Conservation (phyloP, 1,140 invertebrate genomes). For the Berghia stephanieae region DNA sequence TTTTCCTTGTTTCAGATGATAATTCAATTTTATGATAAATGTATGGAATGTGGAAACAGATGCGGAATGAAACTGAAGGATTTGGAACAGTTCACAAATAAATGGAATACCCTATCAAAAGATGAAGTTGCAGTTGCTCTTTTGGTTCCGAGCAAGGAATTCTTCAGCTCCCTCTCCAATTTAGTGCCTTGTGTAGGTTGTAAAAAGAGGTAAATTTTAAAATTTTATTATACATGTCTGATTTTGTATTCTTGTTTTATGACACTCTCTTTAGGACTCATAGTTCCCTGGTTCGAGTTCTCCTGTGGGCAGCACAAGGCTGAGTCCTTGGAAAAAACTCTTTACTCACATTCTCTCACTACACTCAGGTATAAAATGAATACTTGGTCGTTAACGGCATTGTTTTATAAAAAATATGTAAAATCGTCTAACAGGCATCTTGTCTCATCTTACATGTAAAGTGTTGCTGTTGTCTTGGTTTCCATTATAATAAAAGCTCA, state of each 20-base stretch:
- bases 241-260: slow-evolving; percentile 43
- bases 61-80: slow-evolving; percentile 76
- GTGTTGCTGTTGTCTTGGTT: no score
- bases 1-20: slow-evolving; percentile 78
- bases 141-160: slow-evolving; percentile 82
- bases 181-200: slow-evolving; percentile 92
- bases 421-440: no score
- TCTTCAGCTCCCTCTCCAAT: slow-evolving; percentile 84
- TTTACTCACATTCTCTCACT: no score
- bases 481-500: not conserved
- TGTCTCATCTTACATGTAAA: no score
- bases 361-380: no score
- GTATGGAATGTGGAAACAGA: slow-evolving; percentile 78
- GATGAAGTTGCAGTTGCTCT: slow-evolving; percentile 83
- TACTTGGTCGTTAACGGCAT: no score
- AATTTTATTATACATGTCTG: slow-evolving; percentile 30
- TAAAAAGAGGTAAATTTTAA: slow-evolving; percentile 77
- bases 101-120: slow-evolving; percentile 80
- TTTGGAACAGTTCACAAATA: slow-evolving; percentile 82
- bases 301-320: no score
- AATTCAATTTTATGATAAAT: slow-evolving; percentile 86
- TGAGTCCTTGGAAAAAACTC: no score
- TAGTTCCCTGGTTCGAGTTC: no score
- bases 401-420: no score
- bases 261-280: not conserved